Conservation (phyloP, 2,797 vertebrate species). For the Sebastes matsubarae region DNA sequence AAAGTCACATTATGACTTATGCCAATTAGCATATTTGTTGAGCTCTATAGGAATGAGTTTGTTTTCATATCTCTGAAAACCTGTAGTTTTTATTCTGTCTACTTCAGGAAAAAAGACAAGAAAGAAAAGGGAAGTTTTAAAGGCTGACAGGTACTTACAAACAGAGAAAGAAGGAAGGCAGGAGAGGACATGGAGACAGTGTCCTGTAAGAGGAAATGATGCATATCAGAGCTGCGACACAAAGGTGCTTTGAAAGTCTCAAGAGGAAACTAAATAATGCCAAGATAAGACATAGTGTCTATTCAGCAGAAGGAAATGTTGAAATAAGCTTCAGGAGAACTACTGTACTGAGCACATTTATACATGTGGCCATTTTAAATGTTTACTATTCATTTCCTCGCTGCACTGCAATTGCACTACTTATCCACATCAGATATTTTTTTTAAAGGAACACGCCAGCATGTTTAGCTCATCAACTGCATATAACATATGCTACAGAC, state of each 20-base stretch:
- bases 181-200: slow-evolving; percentile 99
- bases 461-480: not conserved
- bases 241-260: slow-evolving; percentile 38
- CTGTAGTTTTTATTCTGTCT: not conserved
- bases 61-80: not conserved
- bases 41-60: not conserved
- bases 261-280: slow-evolving; percentile 7
- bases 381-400: not conserved
- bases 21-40: not conserved
- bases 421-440: not conserved
- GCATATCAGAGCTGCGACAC: slow-evolving; percentile 63
- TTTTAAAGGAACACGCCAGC: not conserved
- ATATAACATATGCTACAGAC: not conserved
- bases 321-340: not conserved
- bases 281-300: not conserved
- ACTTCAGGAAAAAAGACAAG: not conserved
- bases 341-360: not conserved
- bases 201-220: slow-evolving; percentile 91
- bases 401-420: not conserved
- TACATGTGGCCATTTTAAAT: not conserved
- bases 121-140: not conserved
- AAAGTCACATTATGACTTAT: not conserved
- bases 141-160: slow-evolving; percentile 91
- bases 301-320: not conserved
- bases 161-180: slow-evolving; percentile 99